These are phyloP conservation scores for Sylvietta virens DNA, from an alignment of 2,113 vertebrate genomes.

Conservation along the genomic window DNA sequence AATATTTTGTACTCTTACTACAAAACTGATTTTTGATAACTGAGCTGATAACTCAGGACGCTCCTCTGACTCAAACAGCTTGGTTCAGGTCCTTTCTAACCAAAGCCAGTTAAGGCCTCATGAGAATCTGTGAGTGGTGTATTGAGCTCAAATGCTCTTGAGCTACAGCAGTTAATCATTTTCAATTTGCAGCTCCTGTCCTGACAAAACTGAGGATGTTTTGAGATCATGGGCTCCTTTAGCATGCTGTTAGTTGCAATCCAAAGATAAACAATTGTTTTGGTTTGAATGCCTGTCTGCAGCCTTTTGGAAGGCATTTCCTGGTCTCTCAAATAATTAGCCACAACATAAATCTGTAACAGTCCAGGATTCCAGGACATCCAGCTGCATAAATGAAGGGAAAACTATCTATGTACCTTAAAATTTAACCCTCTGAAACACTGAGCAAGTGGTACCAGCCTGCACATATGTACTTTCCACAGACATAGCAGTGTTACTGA, in stretches of 20 bases:
- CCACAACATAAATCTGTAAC: not conserved
- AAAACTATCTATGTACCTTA: not conserved
- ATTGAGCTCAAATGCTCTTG: no score
- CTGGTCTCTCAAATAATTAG: not conserved
- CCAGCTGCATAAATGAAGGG: not conserved
- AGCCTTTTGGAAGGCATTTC: not conserved
- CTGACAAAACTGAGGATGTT: not conserved
- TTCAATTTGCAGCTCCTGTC: not conserved
- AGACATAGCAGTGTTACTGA: not conserved
- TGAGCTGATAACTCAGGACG: not conserved
- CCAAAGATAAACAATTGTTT: not conserved
- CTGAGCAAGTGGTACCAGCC: not conserved
- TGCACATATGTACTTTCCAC: rapidly evolving
- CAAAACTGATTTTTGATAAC: not conserved
- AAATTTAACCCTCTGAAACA: not conserved
- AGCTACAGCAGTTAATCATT: not conserved
- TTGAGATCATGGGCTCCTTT: not conserved
- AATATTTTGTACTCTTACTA: not conserved
- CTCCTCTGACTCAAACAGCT: not conserved
- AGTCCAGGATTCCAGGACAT: not conserved
- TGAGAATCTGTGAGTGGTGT: not conserved
- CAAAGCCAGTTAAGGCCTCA: not conserved
- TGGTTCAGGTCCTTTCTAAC: not conserved
- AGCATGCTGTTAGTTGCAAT: not conserved
- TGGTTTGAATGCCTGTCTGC: not conserved